Percentiles rank a stretch among this genome's conserved stretches.
Conservation (phyloP, 1,140 invertebrate genomes). For the Hyles vespertilio region DNA sequence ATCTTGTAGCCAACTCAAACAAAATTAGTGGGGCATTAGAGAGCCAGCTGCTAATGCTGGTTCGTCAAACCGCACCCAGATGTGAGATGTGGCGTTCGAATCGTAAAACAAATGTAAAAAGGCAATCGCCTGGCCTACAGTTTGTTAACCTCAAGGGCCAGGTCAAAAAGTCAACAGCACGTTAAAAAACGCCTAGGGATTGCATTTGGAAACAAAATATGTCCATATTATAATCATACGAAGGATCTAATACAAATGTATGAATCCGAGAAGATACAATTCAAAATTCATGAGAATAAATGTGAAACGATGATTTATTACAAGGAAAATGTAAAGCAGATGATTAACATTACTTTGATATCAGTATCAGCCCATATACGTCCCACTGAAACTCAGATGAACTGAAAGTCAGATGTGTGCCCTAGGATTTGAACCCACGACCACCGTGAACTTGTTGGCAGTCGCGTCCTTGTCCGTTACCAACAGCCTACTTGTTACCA, state of each 20-base stretch:
- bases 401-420: no score
- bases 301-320: conserved; percentile 8
- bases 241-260: conserved; percentile 29
- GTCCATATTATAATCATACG: conserved; percentile 18
- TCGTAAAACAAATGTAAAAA: conserved; percentile 2
- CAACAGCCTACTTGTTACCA: no score
- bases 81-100: not conserved
- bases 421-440: no score
- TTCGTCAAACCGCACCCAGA: no score
- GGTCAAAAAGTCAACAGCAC: conserved; percentile 20
- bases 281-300: conserved; percentile 18
- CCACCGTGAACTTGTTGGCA: no score
- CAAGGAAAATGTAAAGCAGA: not conserved
- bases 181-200: conserved; percentile 9
- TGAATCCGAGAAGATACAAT: conserved; percentile 12
- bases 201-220: conserved; percentile 21
- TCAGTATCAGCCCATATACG: no score
- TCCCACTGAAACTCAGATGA: no score
- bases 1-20: not conserved
- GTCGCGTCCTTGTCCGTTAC: no score
- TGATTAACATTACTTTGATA: no score
- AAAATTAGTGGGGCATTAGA: no score
- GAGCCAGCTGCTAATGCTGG: no score
- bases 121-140: conserved; percentile 6
- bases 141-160: conserved; percentile 22